Percentiles rank a stretch among this genome's conserved stretches.
Evolutionary conservation across 2,888 invertebrate genomes (phyloP).

Genomic region (Phalera bucephala): DNA sequence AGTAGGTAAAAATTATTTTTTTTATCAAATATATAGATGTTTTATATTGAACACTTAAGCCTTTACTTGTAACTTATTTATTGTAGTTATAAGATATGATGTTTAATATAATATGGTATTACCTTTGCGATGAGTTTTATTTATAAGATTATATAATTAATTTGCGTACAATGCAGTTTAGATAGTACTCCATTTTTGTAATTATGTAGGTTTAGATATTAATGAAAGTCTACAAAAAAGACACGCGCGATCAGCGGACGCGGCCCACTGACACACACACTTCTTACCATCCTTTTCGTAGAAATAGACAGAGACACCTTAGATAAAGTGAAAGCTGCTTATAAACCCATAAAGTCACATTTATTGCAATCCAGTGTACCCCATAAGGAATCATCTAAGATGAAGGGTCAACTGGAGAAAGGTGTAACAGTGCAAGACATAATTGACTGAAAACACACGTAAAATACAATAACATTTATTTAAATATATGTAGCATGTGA

Average conservation of each 20-base stretch:
- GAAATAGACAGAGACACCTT: constrained; percentile 74
- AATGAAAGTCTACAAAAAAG: constrained; percentile 65
- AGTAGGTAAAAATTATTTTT: too few relatives aligned
- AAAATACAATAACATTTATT: constrained; percentile 11
- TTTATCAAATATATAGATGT: too few relatives aligned
- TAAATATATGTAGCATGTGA: constrained; percentile 7
- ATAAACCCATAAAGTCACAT: constrained; percentile 73
- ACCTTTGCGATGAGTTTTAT: constrained; percentile 3
- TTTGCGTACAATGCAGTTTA: constrained; percentile 8
- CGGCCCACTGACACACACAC: constrained; percentile 78
- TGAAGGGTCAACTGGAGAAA: constrained; percentile 31
- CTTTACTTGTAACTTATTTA: constrained; percentile 22
- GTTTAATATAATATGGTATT: constrained; percentile 9
- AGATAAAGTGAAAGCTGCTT: constrained; percentile 79
- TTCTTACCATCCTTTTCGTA: constrained; percentile 80
- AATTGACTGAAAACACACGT: constrained; percentile 6
- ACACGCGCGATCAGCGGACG: constrained; percentile 65
- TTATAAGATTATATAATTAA: constrained; percentile 3
- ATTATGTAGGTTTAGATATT: constrained; percentile 65
- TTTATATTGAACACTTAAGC: too few relatives aligned
- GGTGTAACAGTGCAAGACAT: constrained; percentile 19
- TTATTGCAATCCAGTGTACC: constrained; percentile 61
- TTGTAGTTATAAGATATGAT: constrained; percentile 25
- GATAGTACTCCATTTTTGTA: constrained; percentile 63
- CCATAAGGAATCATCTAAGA: constrained; percentile 51